Conservation (phyloP, 2,113 vertebrate species). For the Pseudopipra pipra region DNA sequence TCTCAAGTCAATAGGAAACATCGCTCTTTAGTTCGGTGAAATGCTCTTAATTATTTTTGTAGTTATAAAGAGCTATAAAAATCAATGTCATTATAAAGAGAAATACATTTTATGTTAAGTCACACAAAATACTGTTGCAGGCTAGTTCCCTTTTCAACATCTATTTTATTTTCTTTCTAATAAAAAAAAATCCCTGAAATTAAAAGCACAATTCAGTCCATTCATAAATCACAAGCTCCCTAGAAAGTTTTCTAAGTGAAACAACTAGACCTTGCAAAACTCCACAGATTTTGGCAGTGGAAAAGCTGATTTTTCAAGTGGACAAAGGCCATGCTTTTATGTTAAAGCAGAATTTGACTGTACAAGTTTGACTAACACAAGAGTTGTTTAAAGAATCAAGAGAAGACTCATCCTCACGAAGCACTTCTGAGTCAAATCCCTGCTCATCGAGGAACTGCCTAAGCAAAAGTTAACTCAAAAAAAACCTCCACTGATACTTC, state of each 20-base stretch:
- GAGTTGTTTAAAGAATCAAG: not conserved
- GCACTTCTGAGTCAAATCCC: not conserved
- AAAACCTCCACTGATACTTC: not conserved
- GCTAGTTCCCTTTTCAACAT: not conserved
- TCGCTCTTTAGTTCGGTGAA: not conserved
- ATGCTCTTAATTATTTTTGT: conserved; percentile 23
- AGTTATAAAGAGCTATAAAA: not conserved
- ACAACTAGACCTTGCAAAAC: not conserved
- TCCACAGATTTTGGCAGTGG: not conserved
- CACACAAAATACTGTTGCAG: not conserved
- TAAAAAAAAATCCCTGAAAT: not conserved
- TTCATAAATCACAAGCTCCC: not conserved
- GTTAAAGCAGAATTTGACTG: not conserved
- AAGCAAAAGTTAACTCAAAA: not conserved
- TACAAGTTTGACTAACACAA: not conserved
- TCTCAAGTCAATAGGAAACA: conserved; percentile 17
- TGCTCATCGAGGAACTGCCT: not conserved
- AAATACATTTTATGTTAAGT: not conserved
- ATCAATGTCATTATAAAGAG: conserved; percentile 1
- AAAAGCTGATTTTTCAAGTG: not conserved
- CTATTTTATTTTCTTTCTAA: not conserved
- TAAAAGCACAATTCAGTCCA: not conserved
- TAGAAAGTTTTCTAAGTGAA: not conserved
- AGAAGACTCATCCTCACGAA: not conserved
- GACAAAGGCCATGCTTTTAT: not conserved